Conservation (phyloP, 2,888 invertebrate species). For the Digitonthophagus gazella region DNA sequence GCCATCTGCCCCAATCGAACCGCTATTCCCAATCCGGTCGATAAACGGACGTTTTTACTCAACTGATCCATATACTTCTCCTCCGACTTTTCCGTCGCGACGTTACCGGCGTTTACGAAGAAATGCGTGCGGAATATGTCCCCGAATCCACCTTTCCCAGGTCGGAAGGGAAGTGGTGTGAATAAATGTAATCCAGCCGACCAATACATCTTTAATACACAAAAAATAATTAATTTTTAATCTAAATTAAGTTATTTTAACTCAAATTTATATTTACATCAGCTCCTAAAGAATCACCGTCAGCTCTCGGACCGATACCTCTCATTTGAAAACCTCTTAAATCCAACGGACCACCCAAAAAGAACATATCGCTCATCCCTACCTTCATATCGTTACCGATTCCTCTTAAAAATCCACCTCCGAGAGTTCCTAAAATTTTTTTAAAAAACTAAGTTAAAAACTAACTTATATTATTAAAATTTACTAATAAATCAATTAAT, state of each 20-base stretch:
- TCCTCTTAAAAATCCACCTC: slow-evolving; percentile 66
- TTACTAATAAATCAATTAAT: not conserved
- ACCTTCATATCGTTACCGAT: slow-evolving; percentile 60
- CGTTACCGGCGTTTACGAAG: slow-evolving; percentile 86
- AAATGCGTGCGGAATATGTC: slow-evolving; percentile 85
- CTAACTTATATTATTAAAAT: slow-evolving; percentile 66
- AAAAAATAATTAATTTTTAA: no score
- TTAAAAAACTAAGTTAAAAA: not conserved
- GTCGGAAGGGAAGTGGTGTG: slow-evolving; percentile 85
- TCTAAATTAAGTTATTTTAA: not conserved
- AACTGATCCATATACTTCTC: slow-evolving; percentile 50
- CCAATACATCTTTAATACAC: slow-evolving; percentile 78
- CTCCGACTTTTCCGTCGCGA: slow-evolving; percentile 59
- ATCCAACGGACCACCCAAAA: slow-evolving; percentile 85
- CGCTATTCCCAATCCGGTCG: slow-evolving; percentile 82
- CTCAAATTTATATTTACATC: slow-evolving; percentile 49
- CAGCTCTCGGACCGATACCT: slow-evolving; percentile 82
- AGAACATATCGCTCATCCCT: slow-evolving; percentile 72
- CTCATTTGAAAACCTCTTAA: slow-evolving; percentile 84
- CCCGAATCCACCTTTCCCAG: slow-evolving; percentile 74
- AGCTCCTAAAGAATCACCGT: slow-evolving; percentile 73
- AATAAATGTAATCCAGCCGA: slow-evolving; percentile 83
- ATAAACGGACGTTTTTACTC: slow-evolving; percentile 61
- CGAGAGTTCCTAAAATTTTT: slow-evolving; percentile 50
- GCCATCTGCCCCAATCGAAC: slow-evolving; percentile 80